Evolutionary conservation across 2,888 invertebrate genomes (phyloP).

Genomic region (Pharmacophagus antenor): DNA sequence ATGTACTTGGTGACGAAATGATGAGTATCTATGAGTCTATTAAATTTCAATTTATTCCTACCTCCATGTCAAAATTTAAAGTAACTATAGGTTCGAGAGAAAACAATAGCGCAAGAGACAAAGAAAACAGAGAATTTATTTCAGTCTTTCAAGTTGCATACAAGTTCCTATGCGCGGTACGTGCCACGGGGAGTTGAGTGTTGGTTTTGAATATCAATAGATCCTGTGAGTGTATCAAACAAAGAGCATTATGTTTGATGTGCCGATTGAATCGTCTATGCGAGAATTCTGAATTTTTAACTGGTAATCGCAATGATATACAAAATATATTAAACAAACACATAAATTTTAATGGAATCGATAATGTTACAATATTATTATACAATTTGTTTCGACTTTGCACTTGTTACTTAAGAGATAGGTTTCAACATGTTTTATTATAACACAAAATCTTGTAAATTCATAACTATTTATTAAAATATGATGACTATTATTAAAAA

Average conservation of each 20-base stretch:
- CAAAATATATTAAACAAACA: too few species aligned
- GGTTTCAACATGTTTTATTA: too few species aligned
- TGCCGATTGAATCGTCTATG: conserved; percentile 17
- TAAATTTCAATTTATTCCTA: conserved; percentile 8
- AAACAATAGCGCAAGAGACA: conserved; percentile 18
- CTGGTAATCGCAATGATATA: too few species aligned
- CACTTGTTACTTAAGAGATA: too few species aligned
- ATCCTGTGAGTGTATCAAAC: conserved; percentile 19
- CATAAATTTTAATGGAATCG: too few species aligned
- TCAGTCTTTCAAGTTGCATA: conserved; percentile 29
- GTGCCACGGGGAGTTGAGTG: conserved; percentile 28
- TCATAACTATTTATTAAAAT: too few species aligned
- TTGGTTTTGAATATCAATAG: conserved; percentile 32
- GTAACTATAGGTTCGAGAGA: background rate
- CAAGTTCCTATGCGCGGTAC: conserved; percentile 26
- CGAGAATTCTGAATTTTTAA: background rate
- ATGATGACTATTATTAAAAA: too few species aligned
- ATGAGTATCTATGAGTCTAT: background rate
- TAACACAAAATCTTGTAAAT: too few species aligned
- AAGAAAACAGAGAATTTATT: conserved; percentile 27
- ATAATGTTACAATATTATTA: too few species aligned
- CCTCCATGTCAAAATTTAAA: conserved; percentile 16
- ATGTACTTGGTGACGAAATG: background rate
- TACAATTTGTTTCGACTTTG: too few species aligned
- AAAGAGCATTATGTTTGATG: conserved; percentile 28